Conservation (phyloP, 2,113 vertebrate genomes). For the Excalfactoria chinensis region DNA sequence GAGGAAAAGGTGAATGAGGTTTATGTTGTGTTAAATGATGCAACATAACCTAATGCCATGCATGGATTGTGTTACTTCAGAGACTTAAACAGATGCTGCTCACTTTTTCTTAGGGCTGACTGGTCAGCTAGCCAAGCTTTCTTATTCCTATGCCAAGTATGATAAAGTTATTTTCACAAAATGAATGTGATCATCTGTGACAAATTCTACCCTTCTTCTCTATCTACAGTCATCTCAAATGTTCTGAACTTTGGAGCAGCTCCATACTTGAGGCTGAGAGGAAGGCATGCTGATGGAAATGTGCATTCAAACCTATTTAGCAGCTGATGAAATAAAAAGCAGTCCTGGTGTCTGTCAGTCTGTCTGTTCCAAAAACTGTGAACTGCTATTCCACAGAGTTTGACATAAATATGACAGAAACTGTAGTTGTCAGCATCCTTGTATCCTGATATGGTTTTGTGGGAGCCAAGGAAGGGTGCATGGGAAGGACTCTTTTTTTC, state of each 20-base stretch:
- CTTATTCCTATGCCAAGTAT: neutral
- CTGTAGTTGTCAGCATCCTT: neutral
- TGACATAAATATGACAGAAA: neutral
- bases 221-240: neutral
- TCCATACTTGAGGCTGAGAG: neutral
- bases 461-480: neutral
- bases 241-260: constrained; percentile 7
- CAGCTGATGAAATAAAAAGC: neutral
- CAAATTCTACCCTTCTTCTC: neutral
- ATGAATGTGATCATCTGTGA: constrained; percentile 26
- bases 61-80: constrained; percentile 61
- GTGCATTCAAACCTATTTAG: neutral
- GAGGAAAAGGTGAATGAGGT: constrained; percentile 57
- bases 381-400: neutral
- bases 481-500: neutral
- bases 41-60: constrained; percentile 65
- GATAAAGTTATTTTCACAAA: constrained; percentile 50
- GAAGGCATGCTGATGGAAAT: neutral
- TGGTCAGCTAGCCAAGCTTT: constrained; percentile 11
- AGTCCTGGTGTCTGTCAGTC: neutral
- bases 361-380: neutral
- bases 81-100: constrained; percentile 56
- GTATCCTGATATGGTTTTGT: neutral
- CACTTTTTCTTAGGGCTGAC: constrained; percentile 39
- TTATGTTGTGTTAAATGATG: constrained; percentile 73